Evolutionary conservation across 1,140 invertebrate species (phyloP).

Genomic region (Drosophila athabasca): DNA sequence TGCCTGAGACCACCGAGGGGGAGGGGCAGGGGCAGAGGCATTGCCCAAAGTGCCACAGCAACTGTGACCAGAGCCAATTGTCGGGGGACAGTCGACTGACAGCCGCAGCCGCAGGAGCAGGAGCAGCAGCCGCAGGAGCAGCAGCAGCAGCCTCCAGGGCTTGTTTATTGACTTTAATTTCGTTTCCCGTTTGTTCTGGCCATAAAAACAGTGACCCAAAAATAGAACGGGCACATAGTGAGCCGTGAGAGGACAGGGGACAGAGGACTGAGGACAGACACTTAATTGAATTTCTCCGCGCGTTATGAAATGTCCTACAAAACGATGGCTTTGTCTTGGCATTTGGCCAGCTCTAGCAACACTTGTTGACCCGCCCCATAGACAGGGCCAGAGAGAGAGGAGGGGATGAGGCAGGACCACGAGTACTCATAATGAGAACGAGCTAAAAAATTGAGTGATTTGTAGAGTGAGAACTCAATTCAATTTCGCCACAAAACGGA

Average conservation of each 20-base stretch:
- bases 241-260: neutral
- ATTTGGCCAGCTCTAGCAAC: constrained; percentile 30
- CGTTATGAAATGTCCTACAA: constrained; percentile 70
- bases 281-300: constrained; percentile 80
- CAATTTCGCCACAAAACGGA: constrained; percentile 10
- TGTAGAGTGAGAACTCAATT: constrained; percentile 15
- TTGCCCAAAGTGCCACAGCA: constrained; percentile 36
- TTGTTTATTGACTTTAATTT: constrained; percentile 82
- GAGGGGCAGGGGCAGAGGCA: constrained; percentile 7
- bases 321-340: constrained; percentile 27
- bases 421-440: constrained; percentile 31
- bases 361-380: constrained; percentile 45
- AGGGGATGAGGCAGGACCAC: too few species aligned
- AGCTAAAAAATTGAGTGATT: constrained; percentile 38
- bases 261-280: constrained; percentile 6
- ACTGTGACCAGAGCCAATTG: constrained; percentile 77
- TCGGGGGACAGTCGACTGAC: constrained; percentile 41
- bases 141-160: constrained; percentile 21
- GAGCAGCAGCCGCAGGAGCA: neutral
- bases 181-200: constrained; percentile 56
- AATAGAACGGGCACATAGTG: constrained; percentile 22
- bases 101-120: constrained; percentile 2
- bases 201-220: constrained; percentile 59
- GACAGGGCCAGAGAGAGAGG: constrained; percentile 30
- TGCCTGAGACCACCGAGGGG: constrained; percentile 27